Evolutionary conservation across 2,888 invertebrate genomes (phyloP), one percentile per base, ranked within the genome.

Genomic region (Mantis religiosa): DNA sequence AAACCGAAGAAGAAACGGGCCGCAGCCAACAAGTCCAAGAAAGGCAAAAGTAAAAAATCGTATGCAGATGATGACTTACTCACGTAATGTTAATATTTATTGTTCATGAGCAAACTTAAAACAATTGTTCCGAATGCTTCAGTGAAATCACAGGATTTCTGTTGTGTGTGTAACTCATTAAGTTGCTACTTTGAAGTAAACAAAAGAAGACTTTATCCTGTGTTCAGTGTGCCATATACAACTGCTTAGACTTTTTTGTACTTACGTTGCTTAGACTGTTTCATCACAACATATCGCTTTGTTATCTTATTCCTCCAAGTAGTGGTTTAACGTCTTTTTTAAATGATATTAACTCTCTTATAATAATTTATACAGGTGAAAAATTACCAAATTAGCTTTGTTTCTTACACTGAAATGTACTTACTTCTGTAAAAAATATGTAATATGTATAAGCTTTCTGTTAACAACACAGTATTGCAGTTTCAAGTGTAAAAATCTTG

Each of bases 1-100:
- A 94, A 94, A 91, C 94, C 94, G 90, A 95, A 94, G 92, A 93
- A 94, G 91, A 94, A 94, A 91, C 91, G 92, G 82, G 91, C 92
- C 83, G 41, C 89, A 25, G 92, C 92, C 90, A 92, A 92, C 90
- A 93, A 92, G 91, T 93, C 90, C 93, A 94, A 92, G 92, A 93
- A 91, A 92, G 92, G 91, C 92, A 90, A 89, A 87, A 89, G 90
- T 81, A 90, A 89, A 84, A 90, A 85, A 47, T 30, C 47, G 4
- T 87, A n/a, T 41, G 86, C 87, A 41, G 89, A 89, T 54, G 90
- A 90, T 14, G 90, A 90, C 30, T 83, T 83, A 71, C 54, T 82
- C 30, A 87, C 87, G 20, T 87, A 87, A 88, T 20, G 54, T 6
- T 71, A 71, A 15, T 71, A 71, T 71, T 71, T 71, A 71, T 71